These are phyloP conservation scores for Pantelozetes paolii DNA, from an alignment of 2,888 invertebrate genomes.

Conservation along the genomic window DNA sequence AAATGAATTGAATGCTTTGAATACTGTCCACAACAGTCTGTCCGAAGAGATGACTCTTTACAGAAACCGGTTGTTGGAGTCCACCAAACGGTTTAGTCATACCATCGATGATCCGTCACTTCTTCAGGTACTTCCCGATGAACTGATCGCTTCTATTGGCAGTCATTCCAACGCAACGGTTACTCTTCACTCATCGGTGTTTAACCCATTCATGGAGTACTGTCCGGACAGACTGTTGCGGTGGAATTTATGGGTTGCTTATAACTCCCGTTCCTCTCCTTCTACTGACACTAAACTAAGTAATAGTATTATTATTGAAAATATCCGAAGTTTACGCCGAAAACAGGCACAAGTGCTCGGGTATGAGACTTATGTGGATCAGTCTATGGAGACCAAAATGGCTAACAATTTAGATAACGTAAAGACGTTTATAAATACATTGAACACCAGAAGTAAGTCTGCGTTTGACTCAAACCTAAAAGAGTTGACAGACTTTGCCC, in stretches of 20 bases:
- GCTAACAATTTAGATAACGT: conserved; percentile 64
- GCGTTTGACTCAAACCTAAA: conserved; percentile 71
- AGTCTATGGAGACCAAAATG: conserved; percentile 84
- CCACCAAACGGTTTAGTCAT: conserved; percentile 65
- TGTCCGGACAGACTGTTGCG: conserved; percentile 73
- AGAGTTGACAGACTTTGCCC: conserved; percentile 45
- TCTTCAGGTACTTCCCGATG: conserved; percentile 69
- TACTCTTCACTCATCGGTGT: conserved; percentile 60
- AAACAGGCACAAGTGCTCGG: conserved; percentile 73
- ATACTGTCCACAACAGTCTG: conserved; percentile 58
- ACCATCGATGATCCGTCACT: conserved; percentile 63
- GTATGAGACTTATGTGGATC: conserved; percentile 70
- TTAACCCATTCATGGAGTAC: conserved; percentile 72
- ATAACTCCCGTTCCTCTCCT: conserved; percentile 66
- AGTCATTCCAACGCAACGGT: conserved; percentile 76
- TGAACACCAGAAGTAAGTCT: conserved; percentile 54
- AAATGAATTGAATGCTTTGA: conserved; percentile 58
- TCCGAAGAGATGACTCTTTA: conserved; percentile 62
- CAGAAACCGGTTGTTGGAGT: conserved; percentile 55
- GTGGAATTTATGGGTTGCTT: conserved; percentile 80
- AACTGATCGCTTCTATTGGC: conserved; percentile 63
- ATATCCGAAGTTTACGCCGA: conserved; percentile 64
- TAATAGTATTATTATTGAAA: conserved; percentile 71
- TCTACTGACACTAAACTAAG: conserved; percentile 58
- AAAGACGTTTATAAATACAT: conserved; percentile 62